Evolutionary conservation across 2,797 vertebrate species (phyloP).

Genomic region (Gila robusta): DNA sequence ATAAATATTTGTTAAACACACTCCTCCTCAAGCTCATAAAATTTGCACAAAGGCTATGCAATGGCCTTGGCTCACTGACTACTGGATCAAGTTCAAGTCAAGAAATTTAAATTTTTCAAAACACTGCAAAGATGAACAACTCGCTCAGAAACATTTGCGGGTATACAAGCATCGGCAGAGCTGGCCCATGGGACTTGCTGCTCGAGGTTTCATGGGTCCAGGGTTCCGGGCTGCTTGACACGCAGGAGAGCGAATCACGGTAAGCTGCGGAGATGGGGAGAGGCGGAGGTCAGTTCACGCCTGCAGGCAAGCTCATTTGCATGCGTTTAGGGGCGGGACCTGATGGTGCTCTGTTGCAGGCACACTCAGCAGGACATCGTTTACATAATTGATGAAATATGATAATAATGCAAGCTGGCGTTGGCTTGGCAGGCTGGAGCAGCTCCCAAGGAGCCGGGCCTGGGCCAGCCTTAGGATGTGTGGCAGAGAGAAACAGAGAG

Average conservation of each 20-base stretch:
- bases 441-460: slow-evolving; percentile 58
- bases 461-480: slow-evolving; percentile 53
- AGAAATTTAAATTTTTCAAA: slow-evolving; percentile 56
- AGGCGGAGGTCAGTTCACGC: slow-evolving; percentile 76
- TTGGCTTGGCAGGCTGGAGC: slow-evolving; percentile 62
- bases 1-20: slow-evolving; percentile 56
- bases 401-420: slow-evolving; percentile 84
- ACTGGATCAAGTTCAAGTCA: slow-evolving; percentile 53
- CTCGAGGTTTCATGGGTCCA: slow-evolving; percentile 55
- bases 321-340: slow-evolving; percentile 76
- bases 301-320: slow-evolving; percentile 79
- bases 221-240: slow-evolving; percentile 55
- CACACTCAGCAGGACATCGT: slow-evolving; percentile 75
- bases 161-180: slow-evolving; percentile 47
- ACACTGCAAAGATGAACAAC: slow-evolving; percentile 53
- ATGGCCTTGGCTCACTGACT: slow-evolving; percentile 44
- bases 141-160: slow-evolving; percentile 53
- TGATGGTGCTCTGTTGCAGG: slow-evolving; percentile 64
- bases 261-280: slow-evolving; percentile 61
- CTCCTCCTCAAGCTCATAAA: slow-evolving; percentile 47
- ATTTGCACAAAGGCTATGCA: slow-evolving; percentile 21
- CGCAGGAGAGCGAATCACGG: slow-evolving; percentile 56
- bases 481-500: slow-evolving; percentile 37
- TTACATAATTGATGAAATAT: slow-evolving; percentile 88
- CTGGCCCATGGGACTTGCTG: slow-evolving; percentile 54